Evolutionary conservation across 2,113 vertebrate species (phyloP).

Genomic region (Eretmochelys imbricata): DNA sequence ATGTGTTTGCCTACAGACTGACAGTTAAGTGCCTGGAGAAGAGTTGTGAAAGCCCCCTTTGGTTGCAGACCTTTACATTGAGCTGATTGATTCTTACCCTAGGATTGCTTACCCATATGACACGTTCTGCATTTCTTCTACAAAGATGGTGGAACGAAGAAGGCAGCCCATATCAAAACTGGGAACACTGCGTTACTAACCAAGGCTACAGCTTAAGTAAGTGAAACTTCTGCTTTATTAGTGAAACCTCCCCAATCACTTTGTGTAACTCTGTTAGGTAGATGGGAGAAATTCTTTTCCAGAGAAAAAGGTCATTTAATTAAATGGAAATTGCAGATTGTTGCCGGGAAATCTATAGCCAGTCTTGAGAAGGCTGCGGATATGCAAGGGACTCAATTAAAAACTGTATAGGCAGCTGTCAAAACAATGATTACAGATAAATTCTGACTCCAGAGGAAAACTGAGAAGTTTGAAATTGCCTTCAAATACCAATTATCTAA

Average conservation of each 20-base stretch:
- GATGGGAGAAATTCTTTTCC: not conserved
- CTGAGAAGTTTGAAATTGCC: conserved; percentile 49
- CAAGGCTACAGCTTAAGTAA: not conserved
- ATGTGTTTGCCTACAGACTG: not conserved
- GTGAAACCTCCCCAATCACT: not conserved
- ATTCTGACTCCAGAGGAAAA: conserved; percentile 25
- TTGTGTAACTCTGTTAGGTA: not conserved
- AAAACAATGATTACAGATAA: conserved; percentile 11
- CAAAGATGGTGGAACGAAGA: not conserved
- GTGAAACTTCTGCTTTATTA: not conserved
- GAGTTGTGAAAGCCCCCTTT: not conserved
- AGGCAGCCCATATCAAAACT: not conserved
- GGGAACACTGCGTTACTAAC: not conserved
- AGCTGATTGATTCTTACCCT: not conserved
- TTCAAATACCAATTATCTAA: not conserved
- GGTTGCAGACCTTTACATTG: not conserved
- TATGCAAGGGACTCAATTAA: conserved; percentile 6
- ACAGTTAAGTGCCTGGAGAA: not conserved
- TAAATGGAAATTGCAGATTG: conserved; percentile 41
- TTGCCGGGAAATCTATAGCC: conserved; percentile 13
- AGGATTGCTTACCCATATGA: not conserved
- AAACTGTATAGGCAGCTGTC: conserved; percentile 38
- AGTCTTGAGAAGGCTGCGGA: conserved; percentile 11
- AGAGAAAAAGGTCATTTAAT: conserved; percentile 11
- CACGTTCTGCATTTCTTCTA: not conserved